phyloP scores from a whole-genome alignment of 2,113 vertebrate genomes.

The Eira barbara region DNA sequence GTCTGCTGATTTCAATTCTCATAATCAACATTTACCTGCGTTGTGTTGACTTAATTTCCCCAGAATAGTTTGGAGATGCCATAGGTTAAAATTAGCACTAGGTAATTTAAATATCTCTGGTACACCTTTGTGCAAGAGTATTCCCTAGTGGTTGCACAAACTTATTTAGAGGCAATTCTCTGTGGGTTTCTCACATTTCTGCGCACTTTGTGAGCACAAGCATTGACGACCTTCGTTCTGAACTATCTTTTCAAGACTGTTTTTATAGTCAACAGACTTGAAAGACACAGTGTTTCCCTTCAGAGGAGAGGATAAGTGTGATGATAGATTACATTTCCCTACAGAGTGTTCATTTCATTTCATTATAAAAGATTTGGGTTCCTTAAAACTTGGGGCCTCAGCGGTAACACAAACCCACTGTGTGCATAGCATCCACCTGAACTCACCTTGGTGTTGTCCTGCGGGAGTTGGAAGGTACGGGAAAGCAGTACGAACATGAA shows the following conservation, averaged over 20 bases:
- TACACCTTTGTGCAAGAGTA: not conserved
- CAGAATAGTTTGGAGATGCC: conserved; percentile 2
- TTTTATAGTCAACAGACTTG: conserved; percentile 5
- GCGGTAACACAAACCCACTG: not conserved
- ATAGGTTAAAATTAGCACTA: conserved; percentile 21
- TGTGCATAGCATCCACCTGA: not conserved
- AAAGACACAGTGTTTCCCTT: not conserved
- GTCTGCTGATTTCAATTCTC: conserved; percentile 34
- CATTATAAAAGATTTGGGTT: conserved; percentile 15
- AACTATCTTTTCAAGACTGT: not conserved
- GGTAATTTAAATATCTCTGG: not conserved
- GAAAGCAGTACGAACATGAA: not conserved
- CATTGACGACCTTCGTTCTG: not conserved
- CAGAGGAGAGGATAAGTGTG: not conserved
- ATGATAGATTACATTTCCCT: not conserved
- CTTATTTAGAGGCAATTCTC: conserved; percentile 3
- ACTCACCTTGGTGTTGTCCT: not conserved
- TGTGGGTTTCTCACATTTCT: conserved; percentile 9
- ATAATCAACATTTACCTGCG: conserved; percentile 11
- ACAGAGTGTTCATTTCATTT: not conserved
- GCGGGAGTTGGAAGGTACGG: not conserved
- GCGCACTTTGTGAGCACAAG: not conserved
- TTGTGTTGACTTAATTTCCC: not conserved
- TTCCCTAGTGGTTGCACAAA: not conserved
- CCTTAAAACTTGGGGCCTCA: not conserved